Evolutionary conservation across 2,888 invertebrate genomes (phyloP).

Genomic region (Aquatica leii): DNA sequence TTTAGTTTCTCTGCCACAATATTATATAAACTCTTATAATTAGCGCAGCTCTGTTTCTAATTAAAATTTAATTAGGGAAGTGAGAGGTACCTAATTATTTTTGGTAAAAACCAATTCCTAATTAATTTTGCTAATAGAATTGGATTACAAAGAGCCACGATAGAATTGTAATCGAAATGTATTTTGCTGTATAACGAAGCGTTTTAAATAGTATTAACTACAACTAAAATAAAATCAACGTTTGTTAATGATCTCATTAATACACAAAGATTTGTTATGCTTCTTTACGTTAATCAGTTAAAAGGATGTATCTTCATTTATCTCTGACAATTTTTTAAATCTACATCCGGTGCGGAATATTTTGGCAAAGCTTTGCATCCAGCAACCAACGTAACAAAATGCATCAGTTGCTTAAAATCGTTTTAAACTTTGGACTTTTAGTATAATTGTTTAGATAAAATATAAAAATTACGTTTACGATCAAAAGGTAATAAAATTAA

Average conservation of each 20-base stretch:
- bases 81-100: slow-evolving; percentile 22
- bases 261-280: slow-evolving; percentile 26
- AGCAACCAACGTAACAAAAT: slow-evolving; percentile 18
- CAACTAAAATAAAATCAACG: not conserved
- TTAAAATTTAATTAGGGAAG: slow-evolving; percentile 24
- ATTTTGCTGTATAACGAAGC: not conserved
- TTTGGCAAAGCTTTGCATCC: slow-evolving; percentile 21
- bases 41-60: slow-evolving; percentile 22
- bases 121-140: slow-evolving; percentile 24
- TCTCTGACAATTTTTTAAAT: slow-evolving; percentile 31
- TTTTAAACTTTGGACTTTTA: slow-evolving; percentile 15
- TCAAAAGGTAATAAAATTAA: slow-evolving; percentile 1
- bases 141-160: slow-evolving; percentile 13
- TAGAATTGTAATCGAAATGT: slow-evolving; percentile 11
- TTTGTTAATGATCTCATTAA: slow-evolving; percentile 32
- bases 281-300: slow-evolving; percentile 30
- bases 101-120: slow-evolving; percentile 21
- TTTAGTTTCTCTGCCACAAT: slow-evolving; percentile 10
- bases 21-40: slow-evolving; percentile 23
- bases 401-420: too few relatives aligned
- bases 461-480: not conserved
- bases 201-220: not conserved
- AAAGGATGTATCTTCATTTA: slow-evolving; percentile 33
- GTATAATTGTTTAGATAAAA: not conserved
- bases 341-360: slow-evolving; percentile 28